Percentiles rank a stretch among this genome's conserved stretches.
Conservation (phyloP, 1,140 invertebrate species). For the Penaeus japonicus region DNA sequence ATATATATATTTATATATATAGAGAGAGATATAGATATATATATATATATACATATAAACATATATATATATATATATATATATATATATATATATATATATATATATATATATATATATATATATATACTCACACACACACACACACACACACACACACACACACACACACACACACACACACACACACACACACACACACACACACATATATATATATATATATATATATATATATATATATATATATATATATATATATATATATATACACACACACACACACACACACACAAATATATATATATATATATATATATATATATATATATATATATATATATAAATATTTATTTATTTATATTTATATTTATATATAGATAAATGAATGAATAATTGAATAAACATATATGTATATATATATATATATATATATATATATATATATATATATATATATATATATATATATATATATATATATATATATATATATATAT, state of each 20-base stretch:
- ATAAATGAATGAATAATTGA: too few relatives aligned
- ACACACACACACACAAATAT: not conserved
- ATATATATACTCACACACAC: not conserved
- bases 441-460: too few relatives aligned
- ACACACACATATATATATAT: not conserved
- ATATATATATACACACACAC: not conserved
- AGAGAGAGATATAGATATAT: too few relatives aligned
- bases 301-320: not conserved
- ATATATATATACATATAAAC: too few relatives aligned
- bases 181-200: not conserved
- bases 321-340: too few relatives aligned
- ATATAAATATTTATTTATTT: too few relatives aligned
- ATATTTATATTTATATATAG: too few relatives aligned
- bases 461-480: too few relatives aligned
- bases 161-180: not conserved
- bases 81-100: constrained; percentile 8
- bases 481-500: too few relatives aligned
- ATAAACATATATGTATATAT: too few relatives aligned
- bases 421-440: too few relatives aligned
- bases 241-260: not conserved
- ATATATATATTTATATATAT: too few relatives aligned
- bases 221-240: not conserved
- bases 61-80: not conserved
- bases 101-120: not conserved
- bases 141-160: not conserved